phyloP scores from a whole-genome alignment of 23 tunicate genomes.

The Ascidia mentula region DNA sequence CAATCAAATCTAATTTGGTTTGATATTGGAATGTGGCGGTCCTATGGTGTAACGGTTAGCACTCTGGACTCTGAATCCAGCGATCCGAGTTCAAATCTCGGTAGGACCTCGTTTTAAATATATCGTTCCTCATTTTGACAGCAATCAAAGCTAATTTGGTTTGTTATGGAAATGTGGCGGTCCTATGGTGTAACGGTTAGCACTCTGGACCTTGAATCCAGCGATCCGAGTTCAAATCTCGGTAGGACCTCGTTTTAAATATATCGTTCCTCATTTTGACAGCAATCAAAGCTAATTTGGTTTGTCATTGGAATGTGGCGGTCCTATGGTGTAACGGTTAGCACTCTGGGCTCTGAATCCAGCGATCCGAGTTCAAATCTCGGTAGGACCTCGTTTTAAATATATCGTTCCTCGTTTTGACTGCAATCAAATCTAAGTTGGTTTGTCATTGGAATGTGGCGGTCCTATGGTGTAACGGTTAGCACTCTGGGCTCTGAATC shows the following conservation, averaged over 20 bases:
- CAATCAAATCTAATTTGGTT: neutral
- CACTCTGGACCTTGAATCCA: neutral
- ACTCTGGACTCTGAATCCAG: neutral
- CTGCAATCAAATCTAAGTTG: neutral
- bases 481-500: conserved; percentile 5
- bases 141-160: neutral
- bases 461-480: conserved; percentile 7
- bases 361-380: conserved; percentile 1
- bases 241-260: neutral
- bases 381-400: neutral
- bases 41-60: neutral
- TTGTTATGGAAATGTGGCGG: neutral
- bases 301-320: no score
- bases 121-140: neutral
- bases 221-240: conserved; percentile 2
- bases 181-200: conserved; percentile 1
- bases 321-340: no score
- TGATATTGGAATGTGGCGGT: neutral
- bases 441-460: neutral
- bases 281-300: no score
- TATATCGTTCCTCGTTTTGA: neutral
- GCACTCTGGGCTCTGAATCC: neutral
- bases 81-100: neutral
- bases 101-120: neutral
- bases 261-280: no score